phyloP scores from a whole-genome alignment of 2,888 invertebrate species.

The Oxystoma pomonae region DNA sequence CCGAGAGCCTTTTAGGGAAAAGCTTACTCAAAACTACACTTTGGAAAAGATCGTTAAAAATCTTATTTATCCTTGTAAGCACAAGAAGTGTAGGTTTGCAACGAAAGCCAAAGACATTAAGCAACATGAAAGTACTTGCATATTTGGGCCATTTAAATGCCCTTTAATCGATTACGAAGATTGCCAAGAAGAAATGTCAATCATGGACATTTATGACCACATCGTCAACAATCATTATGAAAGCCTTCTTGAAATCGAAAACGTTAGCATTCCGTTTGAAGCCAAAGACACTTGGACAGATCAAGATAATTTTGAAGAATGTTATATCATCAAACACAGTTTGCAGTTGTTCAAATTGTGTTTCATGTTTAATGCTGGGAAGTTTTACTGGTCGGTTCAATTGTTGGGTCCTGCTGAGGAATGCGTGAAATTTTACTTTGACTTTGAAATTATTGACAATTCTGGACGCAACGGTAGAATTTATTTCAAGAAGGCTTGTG shows the following conservation, averaged over 20 bases:
- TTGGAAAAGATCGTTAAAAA: constrained; percentile 37
- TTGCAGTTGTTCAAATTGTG: constrained; percentile 35
- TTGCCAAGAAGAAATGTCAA: constrained; percentile 18
- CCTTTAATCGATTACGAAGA: constrained; percentile 29
- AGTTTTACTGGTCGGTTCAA: constrained; percentile 37
- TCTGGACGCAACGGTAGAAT: constrained; percentile 26
- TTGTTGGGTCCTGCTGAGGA: constrained; percentile 35
- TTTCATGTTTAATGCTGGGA: constrained; percentile 20
- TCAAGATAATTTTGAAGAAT: constrained; percentile 27
- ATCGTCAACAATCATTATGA: constrained; percentile 50
- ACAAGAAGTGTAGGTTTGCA: constrained; percentile 32
- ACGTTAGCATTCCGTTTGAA: constrained; percentile 27
- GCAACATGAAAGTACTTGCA: constrained; percentile 30
- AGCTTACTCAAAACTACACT: constrained; percentile 37
- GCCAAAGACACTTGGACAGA: constrained; percentile 8
- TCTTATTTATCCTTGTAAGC: constrained; percentile 39
- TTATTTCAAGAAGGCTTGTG: constrained; percentile 29
- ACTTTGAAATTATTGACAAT: constrained; percentile 37
- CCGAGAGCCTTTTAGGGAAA: constrained; percentile 25
- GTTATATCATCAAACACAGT: constrained; percentile 32
- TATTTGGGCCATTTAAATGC: constrained; percentile 27
- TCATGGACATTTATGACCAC: constrained; percentile 45
- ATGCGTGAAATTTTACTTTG: constrained; percentile 33
- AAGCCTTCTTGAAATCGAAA: constrained; percentile 34
- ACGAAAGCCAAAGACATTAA: constrained; percentile 29